Evolutionary conservation across 1,140 invertebrate genomes (phyloP), one percentile per base, ranked within the genome.

Genomic region (Eciton burchellii): DNA sequence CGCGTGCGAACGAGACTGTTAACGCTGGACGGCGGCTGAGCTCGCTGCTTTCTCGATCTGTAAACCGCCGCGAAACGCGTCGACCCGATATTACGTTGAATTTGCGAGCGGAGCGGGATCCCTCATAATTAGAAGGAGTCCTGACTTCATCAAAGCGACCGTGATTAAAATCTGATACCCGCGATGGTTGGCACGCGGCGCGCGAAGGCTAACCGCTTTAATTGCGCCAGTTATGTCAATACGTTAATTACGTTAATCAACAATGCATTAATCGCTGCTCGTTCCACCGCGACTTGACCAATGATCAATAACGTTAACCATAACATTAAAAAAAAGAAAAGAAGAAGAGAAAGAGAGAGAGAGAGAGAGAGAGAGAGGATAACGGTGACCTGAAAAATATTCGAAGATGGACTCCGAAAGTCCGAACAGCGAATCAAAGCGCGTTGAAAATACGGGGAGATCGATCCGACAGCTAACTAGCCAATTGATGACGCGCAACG

Each of bases 161-260:
- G n/a, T 57, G 52, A 68, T 79, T 79, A 68, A 79, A 79, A 79
- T 79, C 43, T 79, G 66, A 79, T 57, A 41, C 14, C n/a, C 19
- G 21, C 59, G 24, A 19, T 49, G 62, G 12, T 49, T 52, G 43
- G 21, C 12, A 8, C 19, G 16, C n/a, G 19, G 52, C 21, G 43
- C 9, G 45, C 11, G 16, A 73, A 73, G 60, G 54, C 54, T 76
- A 76, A 76, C 63, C 63, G 43, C 56, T 14, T 43, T 57, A 74
- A 41, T 21, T 76, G n/a, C 26, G 6, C 43, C 45, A 73, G 35
- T 54, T 70, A 49, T 29, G 6, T 62, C 24, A 9, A 62, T 21
- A 8, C n/a, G 19, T n/a, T 16, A 60, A 52, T 65, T 26, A 8
- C 47, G 3, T 65, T 41, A 76, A 63, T 66, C 52, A 66, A 54